Conservation (phyloP, 2,888 invertebrate species). For the Ectropis crepuscularia region DNA sequence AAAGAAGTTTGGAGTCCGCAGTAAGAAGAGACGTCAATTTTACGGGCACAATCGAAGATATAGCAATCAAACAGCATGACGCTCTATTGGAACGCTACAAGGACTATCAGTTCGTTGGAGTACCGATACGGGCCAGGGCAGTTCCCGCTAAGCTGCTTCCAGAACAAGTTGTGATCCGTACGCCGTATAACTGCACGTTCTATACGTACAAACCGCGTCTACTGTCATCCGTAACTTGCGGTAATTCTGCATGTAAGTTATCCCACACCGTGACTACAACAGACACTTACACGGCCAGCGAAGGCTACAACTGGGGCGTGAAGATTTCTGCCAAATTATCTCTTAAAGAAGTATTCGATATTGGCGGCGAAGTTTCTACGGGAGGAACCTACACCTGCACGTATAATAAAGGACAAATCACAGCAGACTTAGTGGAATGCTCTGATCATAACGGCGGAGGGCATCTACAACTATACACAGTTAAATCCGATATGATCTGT, state of each 20-base stretch:
- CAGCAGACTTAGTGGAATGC: neutral
- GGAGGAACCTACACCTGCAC: constrained; percentile 2
- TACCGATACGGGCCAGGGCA: neutral
- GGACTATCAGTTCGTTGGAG: neutral
- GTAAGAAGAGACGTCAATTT: neutral
- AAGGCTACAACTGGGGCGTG: constrained; percentile 7
- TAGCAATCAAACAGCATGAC: neutral
- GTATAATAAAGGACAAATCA: neutral
- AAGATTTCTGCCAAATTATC: neutral
- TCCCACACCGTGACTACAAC: constrained; percentile 6
- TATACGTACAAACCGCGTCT: constrained; percentile 1
- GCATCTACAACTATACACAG: neutral
- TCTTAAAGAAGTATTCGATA: neutral
- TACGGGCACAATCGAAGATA: neutral
- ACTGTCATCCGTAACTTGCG: constrained; percentile 1
- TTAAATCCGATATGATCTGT: neutral
- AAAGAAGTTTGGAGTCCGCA: neutral
- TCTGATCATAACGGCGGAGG: neutral
- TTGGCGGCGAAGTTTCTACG: neutral
- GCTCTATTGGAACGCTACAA: neutral
- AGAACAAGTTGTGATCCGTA: neutral
- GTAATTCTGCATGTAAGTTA: neutral
- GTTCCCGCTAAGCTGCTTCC: neutral
- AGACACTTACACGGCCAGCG: neutral
- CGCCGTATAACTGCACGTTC: constrained; percentile 1